These are phyloP conservation scores for Clamator glandarius DNA, from an alignment of 2,797 vertebrate species.

Conservation along the genomic window DNA sequence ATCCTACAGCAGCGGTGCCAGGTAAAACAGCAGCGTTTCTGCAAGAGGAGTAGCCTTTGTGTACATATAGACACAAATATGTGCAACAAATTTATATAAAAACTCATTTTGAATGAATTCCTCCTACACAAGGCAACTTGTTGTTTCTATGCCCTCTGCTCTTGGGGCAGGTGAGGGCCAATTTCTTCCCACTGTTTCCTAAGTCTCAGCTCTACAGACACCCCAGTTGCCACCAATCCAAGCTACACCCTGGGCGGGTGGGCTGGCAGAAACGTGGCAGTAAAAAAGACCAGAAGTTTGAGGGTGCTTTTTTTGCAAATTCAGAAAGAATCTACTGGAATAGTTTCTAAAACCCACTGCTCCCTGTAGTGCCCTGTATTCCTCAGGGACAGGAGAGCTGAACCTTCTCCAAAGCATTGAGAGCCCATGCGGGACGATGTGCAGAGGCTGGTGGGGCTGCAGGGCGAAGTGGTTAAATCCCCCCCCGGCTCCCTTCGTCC, in stretches of 20 bases:
- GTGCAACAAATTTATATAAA: background rate
- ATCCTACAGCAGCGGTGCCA: background rate
- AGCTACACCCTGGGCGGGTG: accelerated
- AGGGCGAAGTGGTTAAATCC: accelerated
- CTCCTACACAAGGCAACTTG: background rate
- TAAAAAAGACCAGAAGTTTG: background rate
- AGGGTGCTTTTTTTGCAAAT: background rate
- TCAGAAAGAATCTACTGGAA: background rate
- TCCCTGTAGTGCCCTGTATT: accelerated
- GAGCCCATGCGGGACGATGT: background rate
- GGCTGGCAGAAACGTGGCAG: accelerated
- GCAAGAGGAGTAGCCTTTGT: background rate
- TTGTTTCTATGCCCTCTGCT: background rate
- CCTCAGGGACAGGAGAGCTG: background rate
- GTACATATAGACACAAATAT: background rate
- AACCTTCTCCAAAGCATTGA: accelerated
- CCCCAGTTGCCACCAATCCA: background rate
- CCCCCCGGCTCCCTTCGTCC: accelerated
- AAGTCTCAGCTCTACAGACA: background rate
- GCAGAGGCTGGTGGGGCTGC: background rate
- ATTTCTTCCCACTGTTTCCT: accelerated
- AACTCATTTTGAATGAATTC: background rate
- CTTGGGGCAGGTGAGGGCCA: accelerated
- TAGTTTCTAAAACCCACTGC: background rate
- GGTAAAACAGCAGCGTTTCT: background rate